A percentile compares a stretch with the other conserved stretches of the same genome.
Evolutionary conservation across 1,140 invertebrate genomes (phyloP).

Genomic region (Phymorhynchus buccinoides): DNA sequence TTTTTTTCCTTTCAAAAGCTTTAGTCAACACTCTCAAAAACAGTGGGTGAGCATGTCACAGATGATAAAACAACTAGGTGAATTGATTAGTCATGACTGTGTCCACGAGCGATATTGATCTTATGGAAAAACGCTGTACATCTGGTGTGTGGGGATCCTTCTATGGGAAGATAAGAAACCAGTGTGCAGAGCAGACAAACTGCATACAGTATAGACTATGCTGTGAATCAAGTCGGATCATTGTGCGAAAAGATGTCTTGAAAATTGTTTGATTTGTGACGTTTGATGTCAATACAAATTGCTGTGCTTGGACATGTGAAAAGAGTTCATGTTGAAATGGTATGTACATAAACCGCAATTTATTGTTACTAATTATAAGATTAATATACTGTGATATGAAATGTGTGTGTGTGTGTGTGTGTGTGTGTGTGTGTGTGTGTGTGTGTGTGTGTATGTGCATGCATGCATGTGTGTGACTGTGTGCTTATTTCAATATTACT

Average conservation of each 20-base stretch:
- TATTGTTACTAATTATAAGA: too few species aligned
- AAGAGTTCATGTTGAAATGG: not conserved
- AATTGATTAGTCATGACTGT: not conserved
- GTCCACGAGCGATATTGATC: not conserved
- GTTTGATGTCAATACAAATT: not conserved
- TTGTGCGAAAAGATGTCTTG: not conserved
- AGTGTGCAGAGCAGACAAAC: not conserved
- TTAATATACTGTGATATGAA: too few species aligned
- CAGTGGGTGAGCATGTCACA: too few species aligned
- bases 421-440: not conserved
- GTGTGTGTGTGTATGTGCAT: conserved; percentile 9
- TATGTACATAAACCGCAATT: not conserved
- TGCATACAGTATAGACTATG: too few species aligned
- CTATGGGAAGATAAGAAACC: not conserved
- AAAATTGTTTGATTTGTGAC: not conserved
- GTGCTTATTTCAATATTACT: too few species aligned
- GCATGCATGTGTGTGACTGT: not conserved
- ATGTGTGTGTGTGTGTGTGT: not conserved
- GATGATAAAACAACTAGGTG: not conserved
- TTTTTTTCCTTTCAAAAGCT: too few species aligned
- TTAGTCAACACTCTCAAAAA: too few species aligned
- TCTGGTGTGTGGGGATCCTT: not conserved
- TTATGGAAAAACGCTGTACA: not conserved
- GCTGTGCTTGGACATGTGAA: not conserved
- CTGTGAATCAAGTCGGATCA: not conserved